phyloP scores from a whole-genome alignment of 2,113 vertebrate species.

The Pycnonotus jocosus region DNA sequence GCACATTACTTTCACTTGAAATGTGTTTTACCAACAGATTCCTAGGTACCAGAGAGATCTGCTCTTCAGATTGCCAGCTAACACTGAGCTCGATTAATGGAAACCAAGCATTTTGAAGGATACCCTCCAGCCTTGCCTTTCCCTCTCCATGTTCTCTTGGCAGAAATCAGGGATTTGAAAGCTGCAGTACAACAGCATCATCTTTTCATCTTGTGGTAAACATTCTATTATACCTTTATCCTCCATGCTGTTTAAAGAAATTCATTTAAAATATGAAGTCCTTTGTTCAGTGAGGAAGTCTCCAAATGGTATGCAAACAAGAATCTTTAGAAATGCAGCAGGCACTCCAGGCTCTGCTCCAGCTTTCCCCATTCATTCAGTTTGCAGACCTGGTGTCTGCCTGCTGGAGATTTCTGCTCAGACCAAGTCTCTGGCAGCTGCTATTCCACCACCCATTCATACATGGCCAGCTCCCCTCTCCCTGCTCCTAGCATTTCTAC shows the following conservation, averaged over 20 bases:
- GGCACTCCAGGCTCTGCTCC: slow-evolving; percentile 36
- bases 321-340: slow-evolving; percentile 7
- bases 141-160: background rate
- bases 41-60: background rate
- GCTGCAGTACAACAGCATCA: background rate
- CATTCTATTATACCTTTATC: slow-evolving; percentile 48
- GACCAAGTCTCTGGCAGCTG: background rate
- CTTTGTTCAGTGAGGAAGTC: slow-evolving; percentile 16
- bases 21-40: background rate
- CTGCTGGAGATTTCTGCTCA: slow-evolving; percentile 4
- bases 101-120: background rate
- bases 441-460: background rate
- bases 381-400: slow-evolving; percentile 18
- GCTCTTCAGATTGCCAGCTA: background rate
- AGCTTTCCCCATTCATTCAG: slow-evolving; percentile 48
- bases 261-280: slow-evolving; percentile 28
- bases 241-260: slow-evolving; percentile 17
- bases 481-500: background rate
- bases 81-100: background rate
- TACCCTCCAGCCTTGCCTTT: background rate
- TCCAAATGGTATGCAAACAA: background rate
- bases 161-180: slow-evolving; percentile 30
- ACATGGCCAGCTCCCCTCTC: background rate
- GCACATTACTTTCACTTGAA: background rate
- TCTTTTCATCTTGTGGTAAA: slow-evolving; percentile 26